A percentile compares a stretch with the other conserved stretches of the same genome.
Conservation (phyloP, 2,113 vertebrate species). For the mouse (Mus musculus) region DNA sequence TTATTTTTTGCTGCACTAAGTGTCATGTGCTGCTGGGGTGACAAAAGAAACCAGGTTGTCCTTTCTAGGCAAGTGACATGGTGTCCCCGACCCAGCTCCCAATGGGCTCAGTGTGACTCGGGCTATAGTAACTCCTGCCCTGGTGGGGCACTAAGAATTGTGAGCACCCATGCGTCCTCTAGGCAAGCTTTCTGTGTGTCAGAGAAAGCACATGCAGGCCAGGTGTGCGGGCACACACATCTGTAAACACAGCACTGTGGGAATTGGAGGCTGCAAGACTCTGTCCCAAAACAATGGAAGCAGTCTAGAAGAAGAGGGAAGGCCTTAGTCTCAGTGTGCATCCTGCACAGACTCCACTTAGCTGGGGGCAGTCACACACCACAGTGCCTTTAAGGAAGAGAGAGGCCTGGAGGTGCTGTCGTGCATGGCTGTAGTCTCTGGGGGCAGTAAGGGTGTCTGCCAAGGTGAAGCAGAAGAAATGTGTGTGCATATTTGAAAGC, state of each 20-base stretch:
- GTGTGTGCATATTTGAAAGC: background rate
- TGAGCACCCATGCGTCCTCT: background rate
- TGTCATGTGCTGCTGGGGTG: too few relatives aligned
- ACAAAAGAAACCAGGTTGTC: background rate
- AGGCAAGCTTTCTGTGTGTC: background rate
- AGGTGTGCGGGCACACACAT: background rate
- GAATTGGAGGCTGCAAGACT: background rate
- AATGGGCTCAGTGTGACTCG: background rate
- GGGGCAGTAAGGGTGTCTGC: background rate
- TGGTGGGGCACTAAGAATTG: background rate
- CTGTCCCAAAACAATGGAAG: background rate
- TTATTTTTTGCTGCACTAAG: too few relatives aligned
- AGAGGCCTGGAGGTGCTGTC: accelerated
- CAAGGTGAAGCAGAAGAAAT: background rate
- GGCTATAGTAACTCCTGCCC: background rate
- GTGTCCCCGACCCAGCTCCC: background rate
- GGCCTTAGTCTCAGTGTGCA: background rate
- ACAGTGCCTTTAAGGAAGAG: background rate
- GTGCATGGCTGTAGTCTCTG: background rate
- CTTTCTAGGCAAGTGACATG: background rate
- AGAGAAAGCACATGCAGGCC: background rate
- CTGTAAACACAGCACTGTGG: background rate
- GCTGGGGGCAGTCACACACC: accelerated
- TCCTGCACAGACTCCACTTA: background rate
- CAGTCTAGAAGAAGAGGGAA: background rate